Evolutionary conservation across 2,113 vertebrate genomes (phyloP), one percentile per base, ranked within the genome.

Genomic region (Fukomys damarensis): DNA sequence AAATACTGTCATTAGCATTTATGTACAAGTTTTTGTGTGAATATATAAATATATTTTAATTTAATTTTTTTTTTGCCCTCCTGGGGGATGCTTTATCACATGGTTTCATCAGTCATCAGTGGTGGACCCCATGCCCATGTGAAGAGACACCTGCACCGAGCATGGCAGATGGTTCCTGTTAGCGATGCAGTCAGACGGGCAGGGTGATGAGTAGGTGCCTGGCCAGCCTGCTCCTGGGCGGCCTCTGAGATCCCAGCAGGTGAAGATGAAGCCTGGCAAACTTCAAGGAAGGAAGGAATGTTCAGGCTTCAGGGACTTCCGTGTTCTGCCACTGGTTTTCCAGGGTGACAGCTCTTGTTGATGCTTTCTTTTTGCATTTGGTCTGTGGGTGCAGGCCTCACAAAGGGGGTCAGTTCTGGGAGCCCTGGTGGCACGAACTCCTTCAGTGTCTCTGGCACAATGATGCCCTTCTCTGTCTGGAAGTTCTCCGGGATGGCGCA

Each of bases 401-500:
- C 98, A 28, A 99, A 99, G 13, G 98, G 99, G 56, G 99, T 99
- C 76, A 99, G 98, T 97, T 99, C 99, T 0, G 98, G 99, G 83
- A 99, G 95, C 85, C 98, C 99, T 99, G 99, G 99, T 4, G 99
- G 99, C 99, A 99, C 99, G 98, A 99, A 99, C 0, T 97, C 98
- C 59, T 95, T 98, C 95, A 99, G 98, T 58, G 97, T 98, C 95
- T 99, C 99, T 0, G 99, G 99, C 96, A 99, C 63, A 0, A 98
- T 0, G 74, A 99, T 97, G 59, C 99, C 99, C 49, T 99, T 99
- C 16, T 99, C 98, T 0, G 99, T 99, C 97, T 99, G 99, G 98
- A 99, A 99, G 97, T 99, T 99, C 98, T 99, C 99, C 98, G 99
- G 98, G 98, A 99, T 99, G 96, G 99, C 99, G 0, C 99, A 99